A percentile compares a stretch with the other conserved stretches of the same genome.
phyloP scores from a whole-genome alignment of 2,888 invertebrate species.

The Micoletzkya japonica region DNA sequence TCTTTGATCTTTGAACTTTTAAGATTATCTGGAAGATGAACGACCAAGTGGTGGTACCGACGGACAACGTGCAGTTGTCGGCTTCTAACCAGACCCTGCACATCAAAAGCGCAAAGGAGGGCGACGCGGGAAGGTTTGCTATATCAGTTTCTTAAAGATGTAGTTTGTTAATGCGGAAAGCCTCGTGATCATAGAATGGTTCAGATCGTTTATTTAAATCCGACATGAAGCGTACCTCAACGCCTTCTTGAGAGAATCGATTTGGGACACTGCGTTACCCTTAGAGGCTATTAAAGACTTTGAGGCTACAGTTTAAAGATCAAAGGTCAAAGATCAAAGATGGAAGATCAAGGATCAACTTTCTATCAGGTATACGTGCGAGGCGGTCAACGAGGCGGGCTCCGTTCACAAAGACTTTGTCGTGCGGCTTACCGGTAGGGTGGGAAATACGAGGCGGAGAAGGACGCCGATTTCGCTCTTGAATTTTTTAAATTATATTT shows the following conservation, averaged over 20 bases:
- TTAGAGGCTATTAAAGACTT: constrained; percentile 29
- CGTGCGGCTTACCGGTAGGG: constrained; percentile 50
- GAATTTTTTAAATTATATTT: too few species aligned
- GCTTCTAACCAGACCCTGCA: constrained; percentile 36
- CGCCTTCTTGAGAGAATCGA: constrained; percentile 4
- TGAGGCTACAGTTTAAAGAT: too few species aligned
- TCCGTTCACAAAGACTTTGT: constrained; percentile 50
- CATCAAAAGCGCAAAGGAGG: constrained; percentile 27
- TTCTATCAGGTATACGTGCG: constrained; percentile 63
- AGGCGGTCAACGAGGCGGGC: constrained; percentile 66
- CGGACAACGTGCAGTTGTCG: constrained; percentile 12
- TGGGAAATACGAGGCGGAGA: neutral
- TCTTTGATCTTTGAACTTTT: constrained; percentile 16
- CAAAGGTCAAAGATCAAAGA: too few species aligned
- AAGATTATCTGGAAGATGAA: constrained; percentile 42
- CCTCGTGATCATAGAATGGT: too few species aligned
- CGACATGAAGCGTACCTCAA: constrained; percentile 33
- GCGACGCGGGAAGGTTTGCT: constrained; percentile 34
- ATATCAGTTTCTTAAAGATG: neutral
- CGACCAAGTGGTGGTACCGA: constrained; percentile 27
- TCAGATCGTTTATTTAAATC: constrained; percentile 27
- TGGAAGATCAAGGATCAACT: too few species aligned
- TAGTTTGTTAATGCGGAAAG: too few species aligned
- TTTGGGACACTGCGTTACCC: constrained; percentile 37
- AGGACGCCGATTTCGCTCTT: too few species aligned